These are phyloP conservation scores for Centropristis striata DNA, from an alignment of 2,113 vertebrate species.

Conservation along the genomic window DNA sequence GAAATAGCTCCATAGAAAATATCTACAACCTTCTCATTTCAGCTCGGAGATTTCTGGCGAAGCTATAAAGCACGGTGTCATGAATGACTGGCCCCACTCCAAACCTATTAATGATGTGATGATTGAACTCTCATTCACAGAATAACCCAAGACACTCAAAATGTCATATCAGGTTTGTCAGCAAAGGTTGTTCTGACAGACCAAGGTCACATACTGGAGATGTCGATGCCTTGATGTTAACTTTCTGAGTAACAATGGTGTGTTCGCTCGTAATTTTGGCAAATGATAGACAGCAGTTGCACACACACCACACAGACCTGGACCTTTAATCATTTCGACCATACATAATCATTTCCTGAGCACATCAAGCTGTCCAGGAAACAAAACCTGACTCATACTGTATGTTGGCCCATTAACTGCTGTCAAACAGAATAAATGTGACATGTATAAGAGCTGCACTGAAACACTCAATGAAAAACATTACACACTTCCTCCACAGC, in stretches of 20 bases:
- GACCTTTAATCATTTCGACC: slow-evolving; percentile 43
- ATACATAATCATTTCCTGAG: slow-evolving; percentile 43
- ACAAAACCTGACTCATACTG: slow-evolving; percentile 53
- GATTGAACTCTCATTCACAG: slow-evolving; percentile 94
- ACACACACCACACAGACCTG: neutral
- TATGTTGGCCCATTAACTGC: slow-evolving; percentile 50
- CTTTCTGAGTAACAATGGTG: slow-evolving; percentile 20
- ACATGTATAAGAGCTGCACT: slow-evolving; percentile 5
- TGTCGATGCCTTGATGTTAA: slow-evolving; percentile 74
- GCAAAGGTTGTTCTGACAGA: slow-evolving; percentile 85
- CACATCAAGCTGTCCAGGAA: slow-evolving; percentile 56
- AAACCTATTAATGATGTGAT: slow-evolving; percentile 95
- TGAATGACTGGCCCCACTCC: slow-evolving; percentile 95
- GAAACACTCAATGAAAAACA: slow-evolving; percentile 35
- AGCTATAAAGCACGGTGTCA: slow-evolving; percentile 95
- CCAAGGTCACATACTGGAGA: slow-evolving; percentile 90
- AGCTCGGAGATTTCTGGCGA: slow-evolving; percentile 87
- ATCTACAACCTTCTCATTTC: slow-evolving; percentile 94
- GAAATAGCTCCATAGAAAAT: slow-evolving; percentile 95
- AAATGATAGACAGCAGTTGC: slow-evolving; percentile 26
- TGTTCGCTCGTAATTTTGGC: neutral
- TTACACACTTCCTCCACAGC: slow-evolving; percentile 4
- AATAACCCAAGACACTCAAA: slow-evolving; percentile 94
- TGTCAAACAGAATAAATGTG: slow-evolving; percentile 51
- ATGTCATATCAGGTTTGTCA: slow-evolving; percentile 95